Percentiles rank a stretch among this genome's conserved stretches.
Conservation (phyloP, 2,888 invertebrate genomes). For the Odontothrips loti region DNA sequence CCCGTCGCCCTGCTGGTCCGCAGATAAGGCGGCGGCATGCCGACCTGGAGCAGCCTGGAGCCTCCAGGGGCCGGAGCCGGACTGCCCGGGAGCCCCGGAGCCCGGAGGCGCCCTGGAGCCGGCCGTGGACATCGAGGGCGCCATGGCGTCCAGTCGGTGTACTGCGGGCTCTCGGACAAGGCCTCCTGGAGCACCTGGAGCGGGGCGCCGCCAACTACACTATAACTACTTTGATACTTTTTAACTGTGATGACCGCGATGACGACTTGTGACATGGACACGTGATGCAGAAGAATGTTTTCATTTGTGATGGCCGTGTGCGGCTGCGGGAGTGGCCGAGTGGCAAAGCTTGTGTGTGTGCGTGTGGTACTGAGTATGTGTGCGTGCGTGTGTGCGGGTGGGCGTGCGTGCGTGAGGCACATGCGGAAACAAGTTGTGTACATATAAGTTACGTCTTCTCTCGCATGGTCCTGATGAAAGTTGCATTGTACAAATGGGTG, state of each 20-base stretch:
- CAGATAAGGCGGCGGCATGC: not conserved
- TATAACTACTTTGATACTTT: not conserved
- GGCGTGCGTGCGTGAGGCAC: not conserved
- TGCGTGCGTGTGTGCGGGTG: not conserved
- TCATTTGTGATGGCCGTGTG: not conserved
- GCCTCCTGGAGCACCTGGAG: too few relatives aligned
- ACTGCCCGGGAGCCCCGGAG: not conserved
- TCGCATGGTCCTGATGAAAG: not conserved
- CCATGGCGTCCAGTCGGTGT: too few relatives aligned
- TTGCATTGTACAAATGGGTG: not conserved
- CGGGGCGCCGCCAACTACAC: not conserved
- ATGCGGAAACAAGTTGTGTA: not conserved
- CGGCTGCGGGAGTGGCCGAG: not conserved
- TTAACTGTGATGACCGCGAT: constrained; percentile 12
- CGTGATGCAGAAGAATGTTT: not conserved
- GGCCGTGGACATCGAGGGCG: too few relatives aligned
- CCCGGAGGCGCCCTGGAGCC: too few relatives aligned
- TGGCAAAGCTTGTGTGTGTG: not conserved
- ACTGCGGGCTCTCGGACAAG: too few relatives aligned
- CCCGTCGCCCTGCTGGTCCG: not conserved
- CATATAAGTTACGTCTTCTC: not conserved
- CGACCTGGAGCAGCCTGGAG: not conserved
- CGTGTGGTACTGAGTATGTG: not conserved
- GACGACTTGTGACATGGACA: constrained; percentile 5
- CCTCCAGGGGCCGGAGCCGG: not conserved